Evolutionary conservation across 2,888 invertebrate species (phyloP), one percentile per base, ranked within the genome.

Genomic region (Megastigmus dorsalis): DNA sequence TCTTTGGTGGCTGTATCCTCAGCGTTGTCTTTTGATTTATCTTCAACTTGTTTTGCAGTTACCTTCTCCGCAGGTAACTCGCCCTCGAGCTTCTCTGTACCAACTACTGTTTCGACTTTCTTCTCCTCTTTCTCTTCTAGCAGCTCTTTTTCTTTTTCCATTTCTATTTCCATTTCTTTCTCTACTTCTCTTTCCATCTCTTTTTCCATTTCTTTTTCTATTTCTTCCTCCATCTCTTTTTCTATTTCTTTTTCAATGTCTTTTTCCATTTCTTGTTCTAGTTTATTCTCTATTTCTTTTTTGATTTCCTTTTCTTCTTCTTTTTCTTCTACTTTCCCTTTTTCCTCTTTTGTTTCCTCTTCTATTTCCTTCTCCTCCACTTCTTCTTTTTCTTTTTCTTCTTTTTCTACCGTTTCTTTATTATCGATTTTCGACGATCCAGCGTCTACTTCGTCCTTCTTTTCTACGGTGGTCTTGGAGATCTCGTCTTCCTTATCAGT

Each of bases 401-500:
- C 67, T 36, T 77, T 73, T 28, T 73, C 66, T 23, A 79, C 76
- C 50, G 28, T 62, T 28, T 60, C 18, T 9, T 15, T 54, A 0
- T 7, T 6, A 18, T 54, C 15, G 10, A 28, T 30, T 9, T 15
- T 28, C 7, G 10, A 18, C 1, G 1, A 23, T 28, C 28, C 28
- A 9, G 10, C 33, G 7, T 54, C 28, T 1, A 77, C 57, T 10
- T 41, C 15, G 10, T 70, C 65, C n/a, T 78, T 74, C 45, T 75
- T 74, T 18, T 74, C 66, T 28, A 76, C 77, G 59, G n/a, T 38
- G n/a, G n/a, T n/a, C n/a, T n/a, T n/a, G n/a, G n/a, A n/a, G 28
- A 79, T 76, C 33, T 74, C 30, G 1, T 20, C 76, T 30, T 20
- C 23, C 10, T 43, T 66, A 30, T 30, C n/a, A n/a, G n/a, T n/a